phyloP scores from a whole-genome alignment of 2,888 invertebrate genomes.

The Oasisia sp. region DNA sequence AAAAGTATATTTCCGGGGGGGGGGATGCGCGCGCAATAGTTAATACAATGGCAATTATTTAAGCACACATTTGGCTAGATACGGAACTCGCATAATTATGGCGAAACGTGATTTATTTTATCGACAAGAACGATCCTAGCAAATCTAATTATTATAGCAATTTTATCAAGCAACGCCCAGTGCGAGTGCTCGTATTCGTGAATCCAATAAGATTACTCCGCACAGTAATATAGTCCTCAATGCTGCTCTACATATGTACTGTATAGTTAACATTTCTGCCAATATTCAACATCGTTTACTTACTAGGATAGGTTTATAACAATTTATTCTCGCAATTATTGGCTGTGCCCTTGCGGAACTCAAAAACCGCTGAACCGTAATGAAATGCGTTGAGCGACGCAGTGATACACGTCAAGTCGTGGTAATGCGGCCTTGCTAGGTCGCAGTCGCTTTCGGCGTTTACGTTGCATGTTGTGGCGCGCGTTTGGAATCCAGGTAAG shows the following conservation, averaged over 20 bases:
- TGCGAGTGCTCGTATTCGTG: not conserved
- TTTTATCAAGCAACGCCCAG: not conserved
- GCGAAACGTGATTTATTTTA: not conserved
- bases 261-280: not conserved
- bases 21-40: no score
- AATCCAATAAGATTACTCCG: not conserved
- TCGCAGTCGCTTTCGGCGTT: not conserved
- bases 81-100: not conserved
- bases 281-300: not conserved
- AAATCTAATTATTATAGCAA: not conserved
- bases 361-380: slow-evolving; percentile 5
- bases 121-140: not conserved
- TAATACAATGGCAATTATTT: not conserved
- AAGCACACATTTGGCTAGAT: not conserved
- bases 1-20: no score
- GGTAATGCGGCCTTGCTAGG: not conserved
- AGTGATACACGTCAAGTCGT: not conserved
- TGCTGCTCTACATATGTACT: not conserved
- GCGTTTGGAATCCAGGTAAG: not conserved
- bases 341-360: not conserved
- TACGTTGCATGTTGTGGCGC: not conserved
- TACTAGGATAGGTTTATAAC: not conserved
- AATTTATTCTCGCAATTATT: not conserved
- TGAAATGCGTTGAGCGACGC: not conserved
- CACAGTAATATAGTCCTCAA: not conserved